Evolutionary conservation across 2,113 vertebrate genomes (phyloP).

Genomic region (Microcebus tavaratra): DNA sequence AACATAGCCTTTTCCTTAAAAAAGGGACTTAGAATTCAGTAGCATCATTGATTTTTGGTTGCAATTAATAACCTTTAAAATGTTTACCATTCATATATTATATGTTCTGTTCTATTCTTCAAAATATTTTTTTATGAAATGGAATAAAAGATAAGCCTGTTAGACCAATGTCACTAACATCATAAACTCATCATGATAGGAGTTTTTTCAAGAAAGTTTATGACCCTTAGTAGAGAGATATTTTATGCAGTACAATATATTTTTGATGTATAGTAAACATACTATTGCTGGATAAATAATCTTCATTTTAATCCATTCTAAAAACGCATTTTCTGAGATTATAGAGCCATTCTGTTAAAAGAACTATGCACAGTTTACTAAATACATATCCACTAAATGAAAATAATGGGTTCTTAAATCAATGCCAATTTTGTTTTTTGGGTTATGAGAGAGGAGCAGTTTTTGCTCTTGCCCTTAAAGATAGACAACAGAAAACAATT

Average conservation of each 20-base stretch:
- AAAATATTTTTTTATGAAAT: not conserved
- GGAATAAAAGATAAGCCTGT: not conserved
- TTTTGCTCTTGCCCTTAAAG: slow-evolving; percentile 23
- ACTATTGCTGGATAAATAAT: slow-evolving; percentile 13
- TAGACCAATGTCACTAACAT: not conserved
- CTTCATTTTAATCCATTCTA: not conserved
- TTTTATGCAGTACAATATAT: not conserved
- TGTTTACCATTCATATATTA: not conserved
- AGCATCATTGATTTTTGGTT: not conserved
- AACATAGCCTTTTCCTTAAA: not conserved
- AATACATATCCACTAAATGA: not conserved
- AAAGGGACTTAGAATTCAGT: not conserved
- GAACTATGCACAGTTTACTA: not conserved
- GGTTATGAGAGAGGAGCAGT: not conserved
- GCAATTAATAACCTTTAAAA: not conserved
- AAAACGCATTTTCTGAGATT: not conserved
- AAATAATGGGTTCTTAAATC: not conserved
- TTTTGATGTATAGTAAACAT: not conserved
- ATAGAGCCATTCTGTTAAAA: not conserved
- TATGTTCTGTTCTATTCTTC: not conserved
- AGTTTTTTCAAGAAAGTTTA: not conserved
- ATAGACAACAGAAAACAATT: not conserved
- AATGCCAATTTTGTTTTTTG: not conserved
- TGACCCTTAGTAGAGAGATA: not conserved
- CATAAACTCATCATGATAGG: not conserved